Conservation (phyloP, 1,140 invertebrate species). For the Habropoda laboriosa region DNA sequence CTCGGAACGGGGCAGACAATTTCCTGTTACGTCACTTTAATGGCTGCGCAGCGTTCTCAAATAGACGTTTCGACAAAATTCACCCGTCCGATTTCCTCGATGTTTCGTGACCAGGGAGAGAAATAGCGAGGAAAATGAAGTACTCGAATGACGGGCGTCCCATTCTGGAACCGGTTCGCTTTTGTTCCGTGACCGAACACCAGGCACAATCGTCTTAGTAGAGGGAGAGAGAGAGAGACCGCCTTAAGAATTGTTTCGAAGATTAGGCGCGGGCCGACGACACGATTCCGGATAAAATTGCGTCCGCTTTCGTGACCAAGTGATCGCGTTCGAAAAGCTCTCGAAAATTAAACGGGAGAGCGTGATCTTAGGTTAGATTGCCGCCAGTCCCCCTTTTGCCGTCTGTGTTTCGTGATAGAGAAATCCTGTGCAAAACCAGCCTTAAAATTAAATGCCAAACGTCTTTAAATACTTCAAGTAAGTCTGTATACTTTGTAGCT, state of each 20-base stretch:
- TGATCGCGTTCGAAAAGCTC: neutral
- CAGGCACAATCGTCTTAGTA: too few species aligned
- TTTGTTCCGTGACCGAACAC: constrained; percentile 6
- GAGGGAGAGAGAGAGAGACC: neutral
- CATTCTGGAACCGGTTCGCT: neutral
- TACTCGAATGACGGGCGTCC: neutral
- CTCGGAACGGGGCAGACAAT: too few species aligned
- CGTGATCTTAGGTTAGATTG: neutral
- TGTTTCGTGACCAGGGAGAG: constrained; percentile 6
- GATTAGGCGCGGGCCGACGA: constrained; percentile 16
- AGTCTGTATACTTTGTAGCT: neutral
- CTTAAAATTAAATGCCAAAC: neutral
- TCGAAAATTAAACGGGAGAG: constrained; percentile 15
- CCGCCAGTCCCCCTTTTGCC: neutral
- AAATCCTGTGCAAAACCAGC: neutral
- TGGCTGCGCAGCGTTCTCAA: too few species aligned
- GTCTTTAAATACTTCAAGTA: constrained; percentile 11
- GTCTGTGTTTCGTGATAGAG: neutral
- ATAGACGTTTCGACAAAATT: too few species aligned
- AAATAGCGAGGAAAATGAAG: constrained; percentile 10
- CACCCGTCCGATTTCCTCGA: neutral
- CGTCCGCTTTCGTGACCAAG: constrained; percentile 16
- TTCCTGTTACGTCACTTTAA: too few species aligned
- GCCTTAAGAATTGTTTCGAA: constrained; percentile 35
- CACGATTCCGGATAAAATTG: constrained; percentile 17